Evolutionary conservation across 2,113 vertebrate genomes (phyloP), one percentile per base, ranked within the genome.

Genomic region (Bubo scandiacus): DNA sequence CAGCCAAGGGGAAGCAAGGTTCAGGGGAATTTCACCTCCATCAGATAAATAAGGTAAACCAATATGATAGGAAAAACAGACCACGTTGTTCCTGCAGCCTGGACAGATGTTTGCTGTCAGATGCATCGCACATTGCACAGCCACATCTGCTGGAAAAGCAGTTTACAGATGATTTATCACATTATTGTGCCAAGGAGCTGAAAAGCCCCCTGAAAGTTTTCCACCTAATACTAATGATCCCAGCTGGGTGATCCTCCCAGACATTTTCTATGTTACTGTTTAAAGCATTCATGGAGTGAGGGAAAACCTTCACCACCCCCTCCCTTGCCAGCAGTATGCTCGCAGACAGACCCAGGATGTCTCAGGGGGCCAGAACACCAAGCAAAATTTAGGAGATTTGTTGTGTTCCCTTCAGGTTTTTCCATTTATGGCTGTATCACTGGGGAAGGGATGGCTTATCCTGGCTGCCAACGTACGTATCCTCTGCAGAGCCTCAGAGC

Each of bases 81-180:
- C 32, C 11, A 7, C 2, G 0, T 30, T 36, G 52, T 18, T 72
- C 36, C 59, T 81, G 36, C 38, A 49, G 65, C 38, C 85, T 1
- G 1, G 49, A n/a, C 91, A 93, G 83, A 75, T 93, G 94, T 88
- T 77, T 84, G 62, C 73, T 57, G 38, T 88, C 87, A 71, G 62
- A 58, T 10, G 29, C 51, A 59, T 54, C 6, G 0, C 42, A 57
- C 42, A 13, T 66, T 66, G 47, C n/a, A 80, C 40, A 17, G 84
- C 49, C 42, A 54, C 10, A 5, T 52, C 49, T 73, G 42, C 65
- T 81, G 75, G 84, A 89, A 91, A 95, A 78, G 52, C 42, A 68
- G 54, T 88, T 73, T 66, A 36, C 2, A 4, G 71, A 27, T 91
- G 59, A 81, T 89, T 92, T 89, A 73, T 86, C 54, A n/a, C 59